A percentile compares a stretch with the other conserved stretches of the same genome.
These are phyloP conservation scores for Ceratosolen solmsi DNA, from an alignment of 1,140 invertebrate genomes.

Conservation along the genomic window DNA sequence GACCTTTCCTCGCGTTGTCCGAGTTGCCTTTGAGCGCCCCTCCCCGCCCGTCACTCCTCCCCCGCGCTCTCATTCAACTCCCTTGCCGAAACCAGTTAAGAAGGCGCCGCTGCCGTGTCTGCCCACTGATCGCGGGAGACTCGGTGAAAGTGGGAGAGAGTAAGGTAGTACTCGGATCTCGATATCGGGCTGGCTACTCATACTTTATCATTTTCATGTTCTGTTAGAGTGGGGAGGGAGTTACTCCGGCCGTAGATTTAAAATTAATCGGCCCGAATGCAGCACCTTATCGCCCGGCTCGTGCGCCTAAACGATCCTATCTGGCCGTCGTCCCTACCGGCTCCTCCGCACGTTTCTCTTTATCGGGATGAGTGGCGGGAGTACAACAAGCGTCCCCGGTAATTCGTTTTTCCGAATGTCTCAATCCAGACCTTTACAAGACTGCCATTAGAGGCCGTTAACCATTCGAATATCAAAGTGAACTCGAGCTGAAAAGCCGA, in stretches of 20 bases:
- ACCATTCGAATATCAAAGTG: no score
- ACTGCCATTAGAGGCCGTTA: no score
- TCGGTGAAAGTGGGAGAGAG: not conserved
- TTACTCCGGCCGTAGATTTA: not conserved
- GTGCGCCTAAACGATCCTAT: not conserved
- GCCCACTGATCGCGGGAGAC: no score
- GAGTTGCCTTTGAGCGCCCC: not conserved
- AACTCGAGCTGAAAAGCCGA: no score
- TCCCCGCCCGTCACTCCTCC: not conserved
- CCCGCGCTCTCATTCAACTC: no score
- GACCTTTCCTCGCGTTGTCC: conserved; percentile 36
- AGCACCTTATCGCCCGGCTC: not conserved
- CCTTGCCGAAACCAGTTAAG: not conserved
- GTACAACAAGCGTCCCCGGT: no score
- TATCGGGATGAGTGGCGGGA: no score
- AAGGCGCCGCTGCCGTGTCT: no score
- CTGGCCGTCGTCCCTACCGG: not conserved
- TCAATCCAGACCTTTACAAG: no score
- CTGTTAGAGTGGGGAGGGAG: not conserved
- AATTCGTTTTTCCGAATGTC: no score
- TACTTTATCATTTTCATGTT: conserved; percentile 24
- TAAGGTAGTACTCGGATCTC: not conserved
- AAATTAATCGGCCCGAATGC: not conserved
- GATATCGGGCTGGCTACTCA: not conserved
- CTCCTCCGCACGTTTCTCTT: no score